These are phyloP conservation scores for Diplolepis rosae DNA, from an alignment of 2,888 invertebrate species.

Conservation along the genomic window DNA sequence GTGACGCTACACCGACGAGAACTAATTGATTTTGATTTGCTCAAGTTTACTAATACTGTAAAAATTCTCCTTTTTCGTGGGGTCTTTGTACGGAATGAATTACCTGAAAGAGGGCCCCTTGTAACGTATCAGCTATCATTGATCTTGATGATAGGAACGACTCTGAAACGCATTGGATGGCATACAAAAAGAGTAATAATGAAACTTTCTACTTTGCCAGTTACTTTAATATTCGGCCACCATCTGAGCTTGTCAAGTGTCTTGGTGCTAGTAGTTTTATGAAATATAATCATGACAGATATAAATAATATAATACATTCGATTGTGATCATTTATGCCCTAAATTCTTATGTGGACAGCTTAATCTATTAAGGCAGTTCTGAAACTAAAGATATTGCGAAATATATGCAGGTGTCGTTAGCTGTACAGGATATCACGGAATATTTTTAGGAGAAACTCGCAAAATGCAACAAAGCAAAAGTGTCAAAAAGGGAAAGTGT, in stretches of 20 bases:
- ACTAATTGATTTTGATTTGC: constrained; percentile 48
- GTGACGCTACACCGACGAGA: constrained; percentile 48
- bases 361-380: too few relatives aligned
- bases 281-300: constrained; percentile 42
- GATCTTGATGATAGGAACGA: constrained; percentile 48
- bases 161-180: too few relatives aligned
- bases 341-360: constrained; percentile 37
- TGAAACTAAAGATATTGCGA: too few relatives aligned
- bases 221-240: constrained; percentile 40
- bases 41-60: constrained; percentile 38
- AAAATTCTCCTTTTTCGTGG: constrained; percentile 49
- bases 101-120: constrained; percentile 38
- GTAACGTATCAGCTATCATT: constrained; percentile 44
- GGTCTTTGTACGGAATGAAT: constrained; percentile 46
- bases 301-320: constrained; percentile 43
- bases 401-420: too few relatives aligned
- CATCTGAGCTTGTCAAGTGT: constrained; percentile 37
- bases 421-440: too few relatives aligned
- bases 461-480: too few relatives aligned
- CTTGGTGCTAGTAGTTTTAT: constrained; percentile 40
- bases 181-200: constrained; percentile 51
- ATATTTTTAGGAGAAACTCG: too few relatives aligned
- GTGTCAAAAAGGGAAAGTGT: too few relatives aligned
- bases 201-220: constrained; percentile 21
- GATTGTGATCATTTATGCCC: constrained; percentile 45